Percentiles rank a stretch among this genome's conserved stretches.
Conservation (phyloP, 2,113 vertebrate species). For the Myotis davidii region DNA sequence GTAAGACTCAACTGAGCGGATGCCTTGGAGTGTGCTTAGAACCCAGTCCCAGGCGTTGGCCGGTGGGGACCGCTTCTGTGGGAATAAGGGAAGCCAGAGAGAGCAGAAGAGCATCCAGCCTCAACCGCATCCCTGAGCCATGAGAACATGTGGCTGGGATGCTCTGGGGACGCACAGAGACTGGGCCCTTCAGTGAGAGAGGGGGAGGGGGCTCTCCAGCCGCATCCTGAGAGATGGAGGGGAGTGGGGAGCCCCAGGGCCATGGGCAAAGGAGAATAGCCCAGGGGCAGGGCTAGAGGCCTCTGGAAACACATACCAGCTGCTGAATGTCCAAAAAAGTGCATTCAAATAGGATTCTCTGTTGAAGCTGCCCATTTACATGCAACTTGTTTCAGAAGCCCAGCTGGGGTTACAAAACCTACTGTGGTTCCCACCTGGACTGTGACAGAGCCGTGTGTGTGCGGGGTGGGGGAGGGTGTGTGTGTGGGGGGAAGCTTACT, state of each 20-base stretch:
- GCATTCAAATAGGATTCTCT: conserved; percentile 32
- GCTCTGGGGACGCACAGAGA: background rate
- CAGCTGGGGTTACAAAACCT: background rate
- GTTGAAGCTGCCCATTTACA: conserved; percentile 1
- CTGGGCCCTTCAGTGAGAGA: background rate
- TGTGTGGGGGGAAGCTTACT: rapidly evolving
- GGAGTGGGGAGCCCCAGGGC: background rate
- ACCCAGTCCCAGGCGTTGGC: background rate
- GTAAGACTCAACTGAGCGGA: background rate
- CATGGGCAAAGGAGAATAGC: background rate
- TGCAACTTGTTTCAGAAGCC: conserved; percentile 1
- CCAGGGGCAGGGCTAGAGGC: background rate
- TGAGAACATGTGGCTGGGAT: background rate
- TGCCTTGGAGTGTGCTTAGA: background rate
- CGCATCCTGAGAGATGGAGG: background rate
- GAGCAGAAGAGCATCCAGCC: background rate
- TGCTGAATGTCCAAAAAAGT: background rate
- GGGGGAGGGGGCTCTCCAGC: too few species aligned
- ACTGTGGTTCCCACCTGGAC: background rate
- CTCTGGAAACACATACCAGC: conserved; percentile 45
- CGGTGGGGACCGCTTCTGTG: background rate
- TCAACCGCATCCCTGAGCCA: background rate
- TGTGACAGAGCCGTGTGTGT: background rate
- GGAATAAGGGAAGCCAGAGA: background rate
- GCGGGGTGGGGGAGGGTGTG: too few species aligned